Percentiles rank a stretch among this genome's conserved stretches.
phyloP scores from a whole-genome alignment of 2,113 vertebrate species.

The Ophthalmotilapia sp. region DNA sequence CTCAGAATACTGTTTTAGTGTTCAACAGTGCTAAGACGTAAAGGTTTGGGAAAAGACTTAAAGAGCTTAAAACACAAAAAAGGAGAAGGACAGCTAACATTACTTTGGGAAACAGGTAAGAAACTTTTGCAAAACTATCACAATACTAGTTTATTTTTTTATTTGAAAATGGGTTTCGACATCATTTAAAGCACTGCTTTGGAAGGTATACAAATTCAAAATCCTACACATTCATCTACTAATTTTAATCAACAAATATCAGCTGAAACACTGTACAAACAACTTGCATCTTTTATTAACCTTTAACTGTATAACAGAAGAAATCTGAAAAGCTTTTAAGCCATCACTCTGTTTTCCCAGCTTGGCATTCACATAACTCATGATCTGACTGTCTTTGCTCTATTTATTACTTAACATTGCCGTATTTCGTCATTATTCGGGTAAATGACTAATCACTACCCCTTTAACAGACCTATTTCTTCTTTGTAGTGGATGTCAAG shows the following conservation, averaged over 20 bases:
- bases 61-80: not conserved
- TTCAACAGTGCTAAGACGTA: not conserved
- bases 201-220: not conserved
- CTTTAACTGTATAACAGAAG: not conserved
- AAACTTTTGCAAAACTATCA: not conserved
- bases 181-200: not conserved
- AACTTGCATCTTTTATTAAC: not conserved
- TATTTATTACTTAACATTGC: slow-evolving; percentile 6
- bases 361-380: not conserved
- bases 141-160: not conserved
- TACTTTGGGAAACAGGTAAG: slow-evolving; percentile 27
- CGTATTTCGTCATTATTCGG: not conserved
- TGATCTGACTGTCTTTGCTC: not conserved
- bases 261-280: not conserved
- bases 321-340: not conserved
- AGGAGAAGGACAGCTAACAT: not conserved
- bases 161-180: not conserved
- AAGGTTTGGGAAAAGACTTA: not conserved
- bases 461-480: slow-evolving; percentile 5
- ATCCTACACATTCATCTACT: not conserved
- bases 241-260: not conserved
- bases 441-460: not conserved
- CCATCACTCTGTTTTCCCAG: not conserved
- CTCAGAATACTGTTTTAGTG: not conserved
- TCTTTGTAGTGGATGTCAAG: not conserved